Conservation (phyloP, 2,888 invertebrate genomes). For the Thalpophila matura region DNA sequence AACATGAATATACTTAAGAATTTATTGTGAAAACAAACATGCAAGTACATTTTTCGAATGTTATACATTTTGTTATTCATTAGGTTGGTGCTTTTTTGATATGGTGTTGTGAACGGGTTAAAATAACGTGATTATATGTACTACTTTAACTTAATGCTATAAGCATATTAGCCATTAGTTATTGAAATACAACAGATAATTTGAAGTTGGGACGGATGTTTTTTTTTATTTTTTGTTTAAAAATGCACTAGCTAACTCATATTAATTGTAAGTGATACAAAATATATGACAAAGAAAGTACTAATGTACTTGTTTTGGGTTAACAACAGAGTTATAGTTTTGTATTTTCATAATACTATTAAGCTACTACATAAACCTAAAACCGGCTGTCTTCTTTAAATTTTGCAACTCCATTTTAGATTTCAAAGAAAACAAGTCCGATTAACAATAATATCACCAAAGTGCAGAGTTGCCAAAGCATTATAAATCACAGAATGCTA, state of each 20-base stretch:
- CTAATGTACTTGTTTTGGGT: slow-evolving; percentile 47
- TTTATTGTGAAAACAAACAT: slow-evolving; percentile 89
- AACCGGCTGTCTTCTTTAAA: slow-evolving; percentile 68
- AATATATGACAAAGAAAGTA: slow-evolving; percentile 53
- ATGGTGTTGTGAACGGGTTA: slow-evolving; percentile 84
- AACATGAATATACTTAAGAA: slow-evolving; percentile 74
- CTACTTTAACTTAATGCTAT: slow-evolving; percentile 73
- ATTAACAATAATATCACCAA: slow-evolving; percentile 76
- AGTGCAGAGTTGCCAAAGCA: slow-evolving; percentile 81
- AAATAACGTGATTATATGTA: slow-evolving; percentile 72
- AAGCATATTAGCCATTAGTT: slow-evolving; percentile 63
- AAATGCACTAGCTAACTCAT: slow-evolving; percentile 72
- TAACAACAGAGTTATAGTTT: slow-evolving; percentile 65
- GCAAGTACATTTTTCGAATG: slow-evolving; percentile 87
- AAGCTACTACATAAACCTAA: slow-evolving; percentile 63
- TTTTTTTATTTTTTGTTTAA: slow-evolving; percentile 44
- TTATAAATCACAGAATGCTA: slow-evolving; percentile 84
- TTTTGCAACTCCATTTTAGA: slow-evolving; percentile 59
- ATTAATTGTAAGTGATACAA: slow-evolving; percentile 38
- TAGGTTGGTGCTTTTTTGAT: slow-evolving; percentile 77
- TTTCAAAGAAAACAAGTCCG: slow-evolving; percentile 71
- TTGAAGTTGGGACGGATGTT: slow-evolving; percentile 79
- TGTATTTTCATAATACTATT: slow-evolving; percentile 55
- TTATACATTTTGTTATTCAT: slow-evolving; percentile 78
- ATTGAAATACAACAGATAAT: slow-evolving; percentile 64